Percentiles rank a stretch among this genome's conserved stretches.
Evolutionary conservation across 2,888 invertebrate genomes (phyloP).

Genomic region (Cyaniris semiargus): DNA sequence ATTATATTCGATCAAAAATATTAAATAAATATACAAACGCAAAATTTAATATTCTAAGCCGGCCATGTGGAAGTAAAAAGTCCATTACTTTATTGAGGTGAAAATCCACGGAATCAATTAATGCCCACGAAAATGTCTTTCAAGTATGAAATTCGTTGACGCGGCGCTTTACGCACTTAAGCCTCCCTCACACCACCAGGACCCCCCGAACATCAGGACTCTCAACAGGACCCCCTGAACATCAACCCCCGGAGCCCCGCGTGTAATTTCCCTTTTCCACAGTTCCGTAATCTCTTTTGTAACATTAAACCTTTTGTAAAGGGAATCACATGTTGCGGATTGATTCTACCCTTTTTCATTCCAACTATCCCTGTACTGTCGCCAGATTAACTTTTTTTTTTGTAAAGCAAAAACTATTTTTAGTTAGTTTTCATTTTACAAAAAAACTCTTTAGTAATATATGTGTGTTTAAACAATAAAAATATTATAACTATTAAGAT

Average conservation of each 20-base stretch:
- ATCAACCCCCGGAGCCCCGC: not conserved
- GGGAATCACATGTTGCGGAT: not conserved
- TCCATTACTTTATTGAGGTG: not conserved
- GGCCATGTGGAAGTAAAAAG: not conserved
- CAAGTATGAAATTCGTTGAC: slow-evolving; percentile 7
- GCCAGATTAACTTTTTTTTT: not conserved
- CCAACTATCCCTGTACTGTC: not conserved
- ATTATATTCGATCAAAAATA: not conserved
- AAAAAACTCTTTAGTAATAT: no score
- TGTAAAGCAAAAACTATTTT: not conserved
- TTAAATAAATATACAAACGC: not conserved
- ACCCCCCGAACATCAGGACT: not conserved
- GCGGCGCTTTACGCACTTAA: slow-evolving; percentile 10
- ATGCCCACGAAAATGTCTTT: not conserved
- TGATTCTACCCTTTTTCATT: slow-evolving; percentile 21
- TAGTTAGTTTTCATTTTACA: no score
- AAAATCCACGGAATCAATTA: slow-evolving; percentile 7
- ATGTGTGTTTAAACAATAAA: no score
- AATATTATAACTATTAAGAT: no score
- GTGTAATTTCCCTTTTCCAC: slow-evolving; percentile 12
- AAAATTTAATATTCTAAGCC: not conserved
- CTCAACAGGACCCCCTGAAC: not conserved
- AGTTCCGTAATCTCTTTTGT: slow-evolving; percentile 20
- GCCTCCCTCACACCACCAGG: not conserved
- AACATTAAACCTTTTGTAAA: slow-evolving; percentile 24